Evolutionary conservation across 2,888 invertebrate species (phyloP).

Genomic region (Muschampia plurimacula): DNA sequence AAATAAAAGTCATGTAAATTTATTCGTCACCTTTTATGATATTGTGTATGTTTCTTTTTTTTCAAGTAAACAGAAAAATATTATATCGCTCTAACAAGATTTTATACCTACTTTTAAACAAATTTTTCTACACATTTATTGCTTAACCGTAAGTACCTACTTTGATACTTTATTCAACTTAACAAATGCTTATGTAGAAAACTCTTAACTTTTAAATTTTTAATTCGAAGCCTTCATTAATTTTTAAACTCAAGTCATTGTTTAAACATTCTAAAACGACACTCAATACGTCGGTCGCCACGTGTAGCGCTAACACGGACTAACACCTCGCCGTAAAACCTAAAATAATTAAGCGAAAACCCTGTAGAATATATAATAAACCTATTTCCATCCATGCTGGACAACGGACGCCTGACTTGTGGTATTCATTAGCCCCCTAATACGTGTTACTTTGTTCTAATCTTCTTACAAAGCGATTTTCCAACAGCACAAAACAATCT

Average conservation of each 20-base stretch:
- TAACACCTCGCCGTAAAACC: constrained; percentile 32
- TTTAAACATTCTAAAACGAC: not conserved
- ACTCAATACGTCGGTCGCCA: constrained; percentile 12
- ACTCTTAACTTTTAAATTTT: not conserved
- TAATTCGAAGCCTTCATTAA: not conserved
- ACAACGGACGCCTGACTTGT: constrained; percentile 67
- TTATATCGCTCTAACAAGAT: no score
- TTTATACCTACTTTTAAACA: no score
- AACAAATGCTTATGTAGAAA: no score
- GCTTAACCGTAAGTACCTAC: no score
- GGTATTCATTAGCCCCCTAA: constrained; percentile 80
- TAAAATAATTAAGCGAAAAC: constrained; percentile 43
- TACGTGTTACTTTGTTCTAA: constrained; percentile 80
- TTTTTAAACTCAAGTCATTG: not conserved
- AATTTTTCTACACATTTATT: no score
- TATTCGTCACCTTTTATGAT: no score
- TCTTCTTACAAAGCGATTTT: constrained; percentile 65
- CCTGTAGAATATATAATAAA: constrained; percentile 42
- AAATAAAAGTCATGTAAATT: no score
- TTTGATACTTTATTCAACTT: no score
- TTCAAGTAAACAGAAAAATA: no score
- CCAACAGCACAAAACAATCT: constrained; percentile 50
- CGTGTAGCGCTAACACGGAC: constrained; percentile 11
- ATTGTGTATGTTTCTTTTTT: no score
- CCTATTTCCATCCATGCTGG: constrained; percentile 45